Percentiles rank a stretch among this genome's conserved stretches.
Evolutionary conservation across 2,113 vertebrate genomes (phyloP).

Genomic region (Penelope pileata): DNA sequence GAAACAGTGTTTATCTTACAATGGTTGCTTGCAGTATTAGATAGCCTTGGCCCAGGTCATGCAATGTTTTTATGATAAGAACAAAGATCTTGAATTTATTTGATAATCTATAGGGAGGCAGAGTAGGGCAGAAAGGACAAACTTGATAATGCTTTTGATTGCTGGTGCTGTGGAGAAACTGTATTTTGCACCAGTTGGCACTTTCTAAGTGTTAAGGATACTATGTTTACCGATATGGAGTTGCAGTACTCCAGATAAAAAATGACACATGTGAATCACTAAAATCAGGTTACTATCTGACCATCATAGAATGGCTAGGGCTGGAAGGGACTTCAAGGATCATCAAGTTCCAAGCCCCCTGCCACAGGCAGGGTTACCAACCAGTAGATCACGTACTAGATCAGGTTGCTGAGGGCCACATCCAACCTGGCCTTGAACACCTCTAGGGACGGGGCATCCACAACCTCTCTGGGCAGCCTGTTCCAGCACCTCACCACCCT

Average conservation of each 20-base stretch:
- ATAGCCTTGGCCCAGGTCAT: not conserved
- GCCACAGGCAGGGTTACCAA: too few species aligned
- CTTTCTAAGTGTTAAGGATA: not conserved
- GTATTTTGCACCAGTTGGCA: not conserved
- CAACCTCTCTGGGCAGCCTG: too few species aligned
- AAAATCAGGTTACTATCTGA: not conserved
- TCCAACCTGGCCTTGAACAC: too few species aligned
- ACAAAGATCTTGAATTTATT: not conserved
- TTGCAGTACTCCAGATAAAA: not conserved
- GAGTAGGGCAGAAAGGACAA: not conserved
- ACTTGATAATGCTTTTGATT: not conserved
- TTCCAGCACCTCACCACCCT: too few species aligned
- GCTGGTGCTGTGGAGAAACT: not conserved
- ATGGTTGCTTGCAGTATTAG: not conserved
- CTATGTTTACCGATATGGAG: not conserved
- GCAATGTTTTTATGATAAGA: not conserved
- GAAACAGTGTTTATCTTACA: not conserved
- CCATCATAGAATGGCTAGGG: too few species aligned
- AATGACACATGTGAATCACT: accelerated
- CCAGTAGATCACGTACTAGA: too few species aligned
- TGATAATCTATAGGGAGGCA: not conserved
- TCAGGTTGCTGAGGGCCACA: too few species aligned
- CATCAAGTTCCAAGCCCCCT: too few species aligned
- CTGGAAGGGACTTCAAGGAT: too few species aligned
- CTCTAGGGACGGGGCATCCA: too few species aligned